These are phyloP conservation scores for Heterodera schachtii DNA, from an alignment of 1,140 invertebrate genomes.

Conservation along the genomic window DNA sequence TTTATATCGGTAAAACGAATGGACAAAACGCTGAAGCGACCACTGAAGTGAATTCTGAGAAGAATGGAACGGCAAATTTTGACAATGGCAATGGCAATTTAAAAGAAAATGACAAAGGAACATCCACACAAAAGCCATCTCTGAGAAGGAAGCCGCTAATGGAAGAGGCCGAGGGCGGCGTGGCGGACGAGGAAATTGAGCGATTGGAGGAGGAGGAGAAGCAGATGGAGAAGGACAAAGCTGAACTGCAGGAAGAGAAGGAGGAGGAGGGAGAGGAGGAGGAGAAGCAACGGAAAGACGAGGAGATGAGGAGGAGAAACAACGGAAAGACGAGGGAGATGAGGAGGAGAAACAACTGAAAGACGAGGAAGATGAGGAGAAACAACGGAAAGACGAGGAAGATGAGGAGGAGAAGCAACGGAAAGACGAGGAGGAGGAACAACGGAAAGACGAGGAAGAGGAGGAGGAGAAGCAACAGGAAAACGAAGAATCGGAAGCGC, in stretches of 20 bases:
- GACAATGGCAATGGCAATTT: background rate
- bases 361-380: slow-evolving; percentile 6
- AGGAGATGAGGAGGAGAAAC: background rate
- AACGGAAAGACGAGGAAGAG: background rate
- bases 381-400: background rate
- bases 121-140: background rate
- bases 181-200: background rate
- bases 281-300: background rate
- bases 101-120: background rate
- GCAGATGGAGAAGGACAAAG: background rate
- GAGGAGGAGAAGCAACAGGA: too few species aligned
- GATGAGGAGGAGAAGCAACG: background rate
- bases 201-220: slow-evolving; percentile 3
- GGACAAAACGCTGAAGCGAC: background rate
- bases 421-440: background rate
- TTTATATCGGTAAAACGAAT: background rate
- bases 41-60: background rate
- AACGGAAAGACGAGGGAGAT: background rate
- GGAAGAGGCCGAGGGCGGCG: background rate
- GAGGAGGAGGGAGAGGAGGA: too few species aligned
- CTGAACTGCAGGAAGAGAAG: background rate
- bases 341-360: background rate
- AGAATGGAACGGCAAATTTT: background rate
- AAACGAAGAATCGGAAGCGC: too few species aligned
- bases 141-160: too few species aligned